Conservation (phyloP, 2,113 vertebrate genomes). For the Lycocorax pyrrhopterus region DNA sequence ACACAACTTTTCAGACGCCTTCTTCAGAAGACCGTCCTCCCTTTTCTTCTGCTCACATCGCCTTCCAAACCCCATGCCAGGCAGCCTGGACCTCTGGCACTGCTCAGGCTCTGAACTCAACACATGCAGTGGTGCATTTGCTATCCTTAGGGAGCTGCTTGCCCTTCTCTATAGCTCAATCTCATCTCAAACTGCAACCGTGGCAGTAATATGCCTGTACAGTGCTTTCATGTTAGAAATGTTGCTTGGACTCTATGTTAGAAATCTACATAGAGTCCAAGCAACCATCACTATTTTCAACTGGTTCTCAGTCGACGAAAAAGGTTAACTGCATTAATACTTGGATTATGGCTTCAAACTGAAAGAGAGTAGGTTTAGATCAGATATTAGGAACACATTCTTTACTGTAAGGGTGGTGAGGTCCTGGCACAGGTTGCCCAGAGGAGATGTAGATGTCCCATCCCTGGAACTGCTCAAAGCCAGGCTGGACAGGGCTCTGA, state of each 20-base stretch:
- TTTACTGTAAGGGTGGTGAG: neutral
- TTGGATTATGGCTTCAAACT: neutral
- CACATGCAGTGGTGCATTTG: accelerated
- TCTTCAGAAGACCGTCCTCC: neutral
- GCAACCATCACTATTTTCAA: neutral
- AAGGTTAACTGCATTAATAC: too few species aligned
- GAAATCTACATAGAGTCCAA: neutral
- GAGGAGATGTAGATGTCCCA: neutral
- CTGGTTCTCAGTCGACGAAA: neutral
- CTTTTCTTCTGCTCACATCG: neutral
- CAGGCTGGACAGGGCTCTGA: neutral
- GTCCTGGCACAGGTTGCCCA: neutral
- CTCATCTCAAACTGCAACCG: neutral
- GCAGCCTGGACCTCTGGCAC: neutral
- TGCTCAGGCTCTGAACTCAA: neutral
- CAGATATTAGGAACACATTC: neutral
- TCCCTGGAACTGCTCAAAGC: neutral
- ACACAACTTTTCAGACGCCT: neutral
- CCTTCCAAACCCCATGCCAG: neutral
- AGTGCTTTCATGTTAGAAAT: neutral
- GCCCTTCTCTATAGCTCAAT: neutral
- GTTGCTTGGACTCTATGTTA: too few species aligned
- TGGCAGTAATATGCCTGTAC: neutral
- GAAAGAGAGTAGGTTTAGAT: neutral
- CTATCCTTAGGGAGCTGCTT: neutral